phyloP scores from a whole-genome alignment of 2,888 invertebrate genomes.

The Melitaea athalia region DNA sequence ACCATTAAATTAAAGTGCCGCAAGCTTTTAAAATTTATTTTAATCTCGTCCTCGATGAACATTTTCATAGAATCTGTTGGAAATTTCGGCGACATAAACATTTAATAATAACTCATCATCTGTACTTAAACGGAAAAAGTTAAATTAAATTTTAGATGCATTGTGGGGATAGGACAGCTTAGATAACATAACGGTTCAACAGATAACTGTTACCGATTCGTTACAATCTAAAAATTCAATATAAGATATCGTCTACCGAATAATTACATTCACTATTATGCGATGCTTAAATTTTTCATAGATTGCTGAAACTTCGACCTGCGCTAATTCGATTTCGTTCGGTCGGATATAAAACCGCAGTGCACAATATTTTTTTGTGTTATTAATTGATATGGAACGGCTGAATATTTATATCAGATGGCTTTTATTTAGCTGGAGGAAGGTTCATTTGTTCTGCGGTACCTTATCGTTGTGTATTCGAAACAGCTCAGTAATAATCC shows the following conservation, averaged over 20 bases:
- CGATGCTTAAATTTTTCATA: slow-evolving; percentile 19
- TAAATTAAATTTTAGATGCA: slow-evolving; percentile 11
- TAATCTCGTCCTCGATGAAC: neutral
- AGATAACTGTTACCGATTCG: slow-evolving; percentile 36
- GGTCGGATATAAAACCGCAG: slow-evolving; percentile 27
- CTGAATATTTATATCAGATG: slow-evolving; percentile 37
- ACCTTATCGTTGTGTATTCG: neutral
- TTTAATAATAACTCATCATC: slow-evolving; percentile 9
- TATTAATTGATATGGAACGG: slow-evolving; percentile 35
- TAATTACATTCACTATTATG: slow-evolving; percentile 19
- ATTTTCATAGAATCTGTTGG: neutral
- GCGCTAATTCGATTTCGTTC: slow-evolving; percentile 25
- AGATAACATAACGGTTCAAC: slow-evolving; percentile 30
- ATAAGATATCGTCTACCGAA: slow-evolving; percentile 21
- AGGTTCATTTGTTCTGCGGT: slow-evolving; percentile 29
- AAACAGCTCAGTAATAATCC: neutral
- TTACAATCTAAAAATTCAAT: slow-evolving; percentile 33
- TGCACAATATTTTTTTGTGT: slow-evolving; percentile 32
- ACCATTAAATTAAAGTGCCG: neutral
- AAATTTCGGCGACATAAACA: slow-evolving; percentile 3
- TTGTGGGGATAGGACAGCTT: slow-evolving; percentile 13
- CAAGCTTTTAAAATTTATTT: slow-evolving; percentile 6
- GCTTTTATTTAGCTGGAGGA: slow-evolving; percentile 30
- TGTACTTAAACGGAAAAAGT: neutral
- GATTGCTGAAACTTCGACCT: slow-evolving; percentile 25